Base-by-base conservation (phyloP, 2,113 vertebrate species). In the Peucedramus taeniatus region DNA sequence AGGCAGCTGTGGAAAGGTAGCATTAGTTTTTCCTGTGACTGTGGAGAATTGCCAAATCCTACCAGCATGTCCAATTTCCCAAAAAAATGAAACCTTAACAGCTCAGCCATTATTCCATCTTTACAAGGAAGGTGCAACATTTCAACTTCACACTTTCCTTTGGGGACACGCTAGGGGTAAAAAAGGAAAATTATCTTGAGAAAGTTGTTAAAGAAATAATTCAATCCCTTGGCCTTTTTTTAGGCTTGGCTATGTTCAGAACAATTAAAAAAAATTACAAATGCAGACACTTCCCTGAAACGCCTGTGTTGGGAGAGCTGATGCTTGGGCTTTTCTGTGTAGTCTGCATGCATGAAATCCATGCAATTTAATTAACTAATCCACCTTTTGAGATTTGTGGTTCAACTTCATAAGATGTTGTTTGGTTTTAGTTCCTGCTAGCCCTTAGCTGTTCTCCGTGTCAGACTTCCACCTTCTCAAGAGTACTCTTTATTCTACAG, bases 281-380 rank as follows among this genome's bases (percentile, higher is more conserved):
- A 14, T 39, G 31, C 31, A 86, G 23, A 37, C 12, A 20, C 9
- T 27, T 91, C 16, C 49, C 5, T 35, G 31, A 51, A 60, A 82
- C 0, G 2, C 18, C 3, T 40, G 5, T 37, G 15, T 19, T 82
- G 13, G 33, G 35, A 83, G 5, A 3, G 2, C 15, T 66, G 27
- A 31, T n/a, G 14, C 26, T 31, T 51, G 33, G 17, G 20, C 14
- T 66, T 33, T 15, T 51, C 24, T 40, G 5, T 40, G 9, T 18
- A 21, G 16, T 30, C 49, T 35, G 9, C 24, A 20, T 21, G 4
- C 17, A 22, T 13, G 28, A 44, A 74, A 35, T 5, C 7, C 31
- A 9, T 57, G 15, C 9, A 77, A 75, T 5, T 22, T 63, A 17
- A 51, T 61, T 20, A 63, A 30, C 12, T 10, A 47, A 94, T 33